Evolutionary conservation across 2,888 invertebrate genomes (phyloP), one percentile per base, ranked within the genome.

Genomic region (Mesochorus sp.): DNA sequence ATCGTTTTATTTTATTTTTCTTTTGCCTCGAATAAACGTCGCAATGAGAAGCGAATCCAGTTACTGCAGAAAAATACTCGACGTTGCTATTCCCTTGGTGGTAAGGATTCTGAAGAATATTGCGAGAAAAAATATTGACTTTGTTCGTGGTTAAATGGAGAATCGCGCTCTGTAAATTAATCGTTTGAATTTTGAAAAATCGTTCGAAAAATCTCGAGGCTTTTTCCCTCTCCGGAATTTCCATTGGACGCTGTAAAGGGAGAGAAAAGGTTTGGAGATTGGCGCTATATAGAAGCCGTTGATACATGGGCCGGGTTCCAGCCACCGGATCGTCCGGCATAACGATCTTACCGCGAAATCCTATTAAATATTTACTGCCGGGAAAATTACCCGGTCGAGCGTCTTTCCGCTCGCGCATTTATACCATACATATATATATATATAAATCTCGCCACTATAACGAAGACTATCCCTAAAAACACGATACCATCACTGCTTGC

Each of bases 311-410:
- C 47, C 34, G 34, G 10, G 44, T 31, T 64, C 37, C 70, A 12
- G 49, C 28, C 49, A 39, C 47, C 49, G 76, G 70, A 76, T 76
- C 76, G 57, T 59, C 55, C 70, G 57, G 55, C 70, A 62, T 59
- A 76, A 76, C 76, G 76, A 70, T 80, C 72, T 80, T 64, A 71
- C 76, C 64, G 76, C 75, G 83, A 77, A 82, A 81, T 53, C 61
- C 80, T 80, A 76, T 85, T 85, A 85, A 85, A 85, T 83, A 85
- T 85, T 85, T 83, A 83, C 83, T 74, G 68, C 75, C 73, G 49
- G 61, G 68, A 80, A 79, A 83, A 85, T 84, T 83, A 74, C 55
- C 71, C 79, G 68, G 57, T 76, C 71, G 37, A 51, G 14, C 76
- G 59, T 47, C 79, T 78, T 74, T 57, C 34, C 55, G 44, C 61